Evolutionary conservation across 1,140 invertebrate species (phyloP), one percentile per base, ranked within the genome.

Genomic region (Euura saliciscinereae): DNA sequence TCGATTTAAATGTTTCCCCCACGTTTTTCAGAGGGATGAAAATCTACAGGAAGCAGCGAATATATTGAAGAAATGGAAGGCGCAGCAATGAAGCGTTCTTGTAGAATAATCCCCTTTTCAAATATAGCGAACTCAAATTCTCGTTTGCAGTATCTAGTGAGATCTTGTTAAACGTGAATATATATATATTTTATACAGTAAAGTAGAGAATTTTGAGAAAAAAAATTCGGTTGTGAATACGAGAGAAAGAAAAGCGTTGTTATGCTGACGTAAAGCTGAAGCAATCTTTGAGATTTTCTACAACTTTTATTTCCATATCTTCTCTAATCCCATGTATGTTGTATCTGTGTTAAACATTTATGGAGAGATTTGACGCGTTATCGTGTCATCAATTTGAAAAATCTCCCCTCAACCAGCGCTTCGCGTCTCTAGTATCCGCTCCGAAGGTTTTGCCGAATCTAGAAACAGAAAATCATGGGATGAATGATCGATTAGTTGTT

Each of bases 361-460:
- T 28, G 51, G 42, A 64, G 13, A 65, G 10, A 13, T 66, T 43
- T 51, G 45, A 8, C 4, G 71, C 11, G 59, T 45, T 28, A 66
- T 45, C 69, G 4, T 64, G 66, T 71, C 71, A 69, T 68, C 28
- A 73, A 65, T 59, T 66, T 13, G 71, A 73, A 76, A 75, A 83
- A 65, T 86, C 78, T 44, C 80, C 80, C 66, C 81, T 84, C 11
- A 94, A 83, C 90, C 92, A 93, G 65, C 90, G 86, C 78, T 94
- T 93, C 0, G 91, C 92, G 78, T 94, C 90, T 76, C 89, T 86
- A 1, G 92, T 92, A 77, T 92, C 90, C 69, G 90, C 90, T 45
- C 93, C 93, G 82, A 90, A 94, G 0, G 92, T 93, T 80, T 91
- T 92, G 42, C 93, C 93, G 81, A 90, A 91, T 76, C 92, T 92